A percentile compares a stretch with the other conserved stretches of the same genome.
phyloP scores from a whole-genome alignment of 2,888 invertebrate genomes.

The Pandemis heparana region DNA sequence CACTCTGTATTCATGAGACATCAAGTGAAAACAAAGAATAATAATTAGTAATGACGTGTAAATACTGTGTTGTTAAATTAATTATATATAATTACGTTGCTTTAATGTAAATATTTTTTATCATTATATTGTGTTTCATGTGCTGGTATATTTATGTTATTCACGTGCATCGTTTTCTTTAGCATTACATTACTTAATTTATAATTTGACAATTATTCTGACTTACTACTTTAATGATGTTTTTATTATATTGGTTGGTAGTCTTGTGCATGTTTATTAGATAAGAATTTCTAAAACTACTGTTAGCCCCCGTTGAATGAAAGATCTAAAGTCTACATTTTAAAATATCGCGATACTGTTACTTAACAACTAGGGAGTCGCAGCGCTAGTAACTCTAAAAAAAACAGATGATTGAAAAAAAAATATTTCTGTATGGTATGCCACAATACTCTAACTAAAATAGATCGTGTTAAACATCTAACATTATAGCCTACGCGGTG shows the following conservation, averaged over 20 bases:
- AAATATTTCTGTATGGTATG: not conserved
- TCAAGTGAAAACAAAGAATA: slow-evolving; percentile 65
- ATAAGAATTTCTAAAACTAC: slow-evolving; percentile 45
- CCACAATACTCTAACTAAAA: not conserved
- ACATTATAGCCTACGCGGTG: slow-evolving; percentile 16
- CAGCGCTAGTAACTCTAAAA: slow-evolving; percentile 15
- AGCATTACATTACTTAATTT: slow-evolving; percentile 60
- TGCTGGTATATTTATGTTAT: slow-evolving; percentile 63
- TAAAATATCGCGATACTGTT: slow-evolving; percentile 17
- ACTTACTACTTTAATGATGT: slow-evolving; percentile 43
- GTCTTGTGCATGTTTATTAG: slow-evolving; percentile 47
- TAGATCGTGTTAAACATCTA: not conserved
- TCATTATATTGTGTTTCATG: slow-evolving; percentile 73
- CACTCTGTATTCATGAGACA: slow-evolving; percentile 55
- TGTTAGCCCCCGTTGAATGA: slow-evolving; percentile 50
- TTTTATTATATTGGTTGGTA: slow-evolving; percentile 45
- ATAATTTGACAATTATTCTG: slow-evolving; percentile 56
- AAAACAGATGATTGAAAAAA: slow-evolving; percentile 13
- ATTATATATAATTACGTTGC: slow-evolving; percentile 75
- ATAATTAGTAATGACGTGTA: slow-evolving; percentile 69
- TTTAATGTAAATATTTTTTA: slow-evolving; percentile 83
- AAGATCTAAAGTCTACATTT: slow-evolving; percentile 26
- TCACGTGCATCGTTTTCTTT: slow-evolving; percentile 68
- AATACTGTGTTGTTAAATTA: slow-evolving; percentile 83
- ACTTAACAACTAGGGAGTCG: slow-evolving; percentile 16